phyloP scores from a whole-genome alignment of 2,113 vertebrate species.

The Laterallus jamaicensis region DNA sequence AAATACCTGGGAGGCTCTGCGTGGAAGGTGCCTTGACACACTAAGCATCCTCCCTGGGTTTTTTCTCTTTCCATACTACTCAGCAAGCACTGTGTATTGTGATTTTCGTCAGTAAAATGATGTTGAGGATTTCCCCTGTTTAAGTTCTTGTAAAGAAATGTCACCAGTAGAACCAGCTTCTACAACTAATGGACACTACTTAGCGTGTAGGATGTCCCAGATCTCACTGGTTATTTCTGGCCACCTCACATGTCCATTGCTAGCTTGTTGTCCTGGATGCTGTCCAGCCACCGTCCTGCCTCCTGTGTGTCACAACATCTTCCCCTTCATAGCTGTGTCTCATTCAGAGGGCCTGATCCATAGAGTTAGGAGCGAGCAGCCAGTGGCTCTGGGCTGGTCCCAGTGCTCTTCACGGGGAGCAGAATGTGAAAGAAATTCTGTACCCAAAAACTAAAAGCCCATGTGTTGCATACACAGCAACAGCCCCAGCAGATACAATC shows the following conservation, averaged over 20 bases:
- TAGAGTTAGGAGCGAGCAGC: neutral
- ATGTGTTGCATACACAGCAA: neutral
- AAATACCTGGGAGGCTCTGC: neutral
- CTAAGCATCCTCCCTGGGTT: neutral
- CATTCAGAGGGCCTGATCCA: slow-evolving; percentile 7
- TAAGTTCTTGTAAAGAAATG: neutral
- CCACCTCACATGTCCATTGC: neutral
- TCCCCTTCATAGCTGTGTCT: neutral
- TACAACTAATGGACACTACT: neutral
- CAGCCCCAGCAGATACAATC: neutral
- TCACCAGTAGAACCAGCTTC: neutral
- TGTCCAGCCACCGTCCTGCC: neutral
- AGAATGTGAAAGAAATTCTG: neutral
- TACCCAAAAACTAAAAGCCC: neutral
- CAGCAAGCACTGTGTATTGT: neutral
- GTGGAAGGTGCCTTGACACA: neutral
- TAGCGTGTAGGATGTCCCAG: neutral
- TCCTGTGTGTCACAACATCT: neutral
- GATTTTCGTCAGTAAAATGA: neutral
- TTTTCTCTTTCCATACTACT: neutral
- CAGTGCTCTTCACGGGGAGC: neutral
- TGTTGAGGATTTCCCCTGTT: neutral
- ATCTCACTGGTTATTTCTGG: neutral
- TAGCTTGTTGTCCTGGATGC: neutral
- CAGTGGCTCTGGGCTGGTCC: neutral